Base-by-base conservation (phyloP, 2,113 vertebrate genomes). In the Hiodon alosoides region DNA sequence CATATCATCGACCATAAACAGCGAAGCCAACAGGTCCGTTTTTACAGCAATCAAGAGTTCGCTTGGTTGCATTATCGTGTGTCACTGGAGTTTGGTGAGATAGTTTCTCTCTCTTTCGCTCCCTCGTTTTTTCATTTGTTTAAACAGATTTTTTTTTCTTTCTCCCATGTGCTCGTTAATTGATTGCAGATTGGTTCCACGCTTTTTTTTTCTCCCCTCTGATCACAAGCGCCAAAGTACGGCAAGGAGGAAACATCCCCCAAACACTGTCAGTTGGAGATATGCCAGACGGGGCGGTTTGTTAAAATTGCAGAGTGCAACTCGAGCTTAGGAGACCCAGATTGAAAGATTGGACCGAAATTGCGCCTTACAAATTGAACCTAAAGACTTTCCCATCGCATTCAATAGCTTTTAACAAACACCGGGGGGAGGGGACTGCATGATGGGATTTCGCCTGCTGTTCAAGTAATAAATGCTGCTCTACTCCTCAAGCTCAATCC, bases 261-360 rank as follows among this genome's bases (percentile, higher is more conserved):
- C 17, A 71, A 78, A 78, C 66, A 62, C 62, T 75, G 68, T 76
- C 77, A 74, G 11, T 54, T 79, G 77, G 77, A 81, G 17, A 11
- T n/a, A 72, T 59, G 69, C 75, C 74, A 77, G 72, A 76, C 47
- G 13, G 0, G 14, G 51, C 5, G 65, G 66, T 67, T 74, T 68
- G 69, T 8, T 67, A 16, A 61, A 13, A 55, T 59, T 57, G 60
- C 58, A 48, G 62, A 74, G 51, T 55, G 54, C 48, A 67, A 67
- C 52, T 14, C 54, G 46, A 81, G 70, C 70, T 54, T 31, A 31
- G 31, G 74, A 52, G 65, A 59, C 17, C 31, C 17, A 71, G 74
- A 71, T 68, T 76, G 67, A 69, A 81, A 77, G 74, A 79, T 68
- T 68, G 74, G 67, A 31, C 6, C 8, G 71, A 71, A 72, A 77